Percentiles rank a stretch among this genome's conserved stretches.
phyloP scores from a whole-genome alignment of 2,113 vertebrate species.

The Malurus melanocephalus region DNA sequence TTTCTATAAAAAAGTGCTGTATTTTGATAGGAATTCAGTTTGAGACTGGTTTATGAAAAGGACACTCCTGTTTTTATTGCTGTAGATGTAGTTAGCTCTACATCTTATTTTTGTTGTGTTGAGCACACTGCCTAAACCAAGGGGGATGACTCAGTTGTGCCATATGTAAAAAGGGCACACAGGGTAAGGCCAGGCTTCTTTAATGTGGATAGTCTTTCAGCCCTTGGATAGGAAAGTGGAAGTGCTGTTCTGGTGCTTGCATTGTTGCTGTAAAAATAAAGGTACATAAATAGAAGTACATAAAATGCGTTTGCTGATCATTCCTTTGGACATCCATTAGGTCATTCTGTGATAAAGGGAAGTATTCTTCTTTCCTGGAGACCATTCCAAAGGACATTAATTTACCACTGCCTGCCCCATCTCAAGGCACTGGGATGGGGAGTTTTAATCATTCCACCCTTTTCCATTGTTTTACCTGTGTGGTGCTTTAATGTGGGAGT shows the following conservation, averaged over 20 bases:
- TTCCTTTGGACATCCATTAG: constrained; percentile 19
- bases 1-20: not conserved
- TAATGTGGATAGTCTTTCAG: not conserved
- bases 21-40: not conserved
- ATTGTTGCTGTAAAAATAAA: constrained; percentile 40
- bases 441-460: not conserved
- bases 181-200: not conserved
- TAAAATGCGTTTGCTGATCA: constrained; percentile 24
- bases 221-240: constrained; percentile 1
- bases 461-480: not conserved
- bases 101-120: constrained; percentile 7
- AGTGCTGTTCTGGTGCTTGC: constrained; percentile 23
- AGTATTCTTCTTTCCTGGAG: constrained; percentile 18
- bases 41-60: not conserved
- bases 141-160: constrained; percentile 40
- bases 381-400: not conserved
- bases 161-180: not conserved
- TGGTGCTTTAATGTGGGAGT: not conserved
- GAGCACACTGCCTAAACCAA: not conserved
- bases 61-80: not conserved
- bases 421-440: not conserved
- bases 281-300: not conserved
- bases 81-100: not conserved
- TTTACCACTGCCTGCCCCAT: not conserved
- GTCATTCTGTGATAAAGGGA: constrained; percentile 5